Evolutionary conservation across 2,113 vertebrate species (phyloP).

Genomic region (Apistogramma diplotaenia): DNA sequence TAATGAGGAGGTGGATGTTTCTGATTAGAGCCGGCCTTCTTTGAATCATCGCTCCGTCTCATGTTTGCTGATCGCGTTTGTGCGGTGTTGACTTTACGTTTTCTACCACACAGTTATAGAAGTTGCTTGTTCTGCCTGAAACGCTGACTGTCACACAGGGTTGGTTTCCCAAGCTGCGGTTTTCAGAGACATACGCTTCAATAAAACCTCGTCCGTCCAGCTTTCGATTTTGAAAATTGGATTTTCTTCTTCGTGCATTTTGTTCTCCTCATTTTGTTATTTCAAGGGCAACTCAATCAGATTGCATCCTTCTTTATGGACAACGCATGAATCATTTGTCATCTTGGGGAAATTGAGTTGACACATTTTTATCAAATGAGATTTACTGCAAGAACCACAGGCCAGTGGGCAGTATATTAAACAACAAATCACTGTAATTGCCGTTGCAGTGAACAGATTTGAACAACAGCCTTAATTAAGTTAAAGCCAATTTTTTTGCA

Average conservation of each 20-base stretch:
- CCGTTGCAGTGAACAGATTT: not conserved
- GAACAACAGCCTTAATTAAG: not conserved
- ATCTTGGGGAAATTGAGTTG: not conserved
- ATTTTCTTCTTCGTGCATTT: not conserved
- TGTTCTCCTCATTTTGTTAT: not conserved
- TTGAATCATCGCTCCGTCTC: conserved; percentile 9
- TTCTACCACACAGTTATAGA: not conserved
- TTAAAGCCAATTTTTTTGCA: not conserved
- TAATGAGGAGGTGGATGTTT: conserved; percentile 37
- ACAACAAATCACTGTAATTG: conserved; percentile 20
- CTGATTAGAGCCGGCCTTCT: conserved; percentile 14
- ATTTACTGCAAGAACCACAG: not conserved
- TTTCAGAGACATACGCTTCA: not conserved
- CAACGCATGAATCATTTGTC: not conserved
- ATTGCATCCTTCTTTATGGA: not conserved
- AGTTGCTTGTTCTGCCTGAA: not conserved
- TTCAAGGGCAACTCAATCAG: not conserved
- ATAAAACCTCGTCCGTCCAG: not conserved
- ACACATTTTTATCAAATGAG: conserved; percentile 6
- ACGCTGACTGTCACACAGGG: not conserved
- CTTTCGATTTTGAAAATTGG: not conserved
- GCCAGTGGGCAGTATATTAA: not conserved
- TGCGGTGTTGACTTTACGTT: not conserved
- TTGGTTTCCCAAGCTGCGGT: not conserved
- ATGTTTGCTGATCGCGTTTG: conserved; percentile 17